Percentiles rank a stretch among this genome's conserved stretches.
Evolutionary conservation across 2,113 vertebrate species (phyloP).

Genomic region (Protomyctophum bolini): DNA sequence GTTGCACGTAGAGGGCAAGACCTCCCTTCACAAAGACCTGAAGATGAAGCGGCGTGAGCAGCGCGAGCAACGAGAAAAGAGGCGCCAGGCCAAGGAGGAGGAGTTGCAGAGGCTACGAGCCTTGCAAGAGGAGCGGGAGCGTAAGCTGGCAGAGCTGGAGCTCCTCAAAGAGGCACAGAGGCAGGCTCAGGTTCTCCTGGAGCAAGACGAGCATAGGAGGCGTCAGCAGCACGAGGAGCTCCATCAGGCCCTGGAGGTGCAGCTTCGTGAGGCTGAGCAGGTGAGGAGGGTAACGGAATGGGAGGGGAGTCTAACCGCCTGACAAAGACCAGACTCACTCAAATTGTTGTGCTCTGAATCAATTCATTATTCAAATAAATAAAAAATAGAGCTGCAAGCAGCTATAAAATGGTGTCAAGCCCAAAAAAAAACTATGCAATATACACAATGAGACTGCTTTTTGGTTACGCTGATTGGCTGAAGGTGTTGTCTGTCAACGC

Average conservation of each 20-base stretch:
- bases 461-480: too few species aligned
- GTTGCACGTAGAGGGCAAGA: slow-evolving; percentile 88
- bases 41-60: slow-evolving; percentile 90
- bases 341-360: too few species aligned
- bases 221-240: slow-evolving; percentile 90
- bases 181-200: slow-evolving; percentile 85
- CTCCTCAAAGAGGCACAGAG: slow-evolving; percentile 92
- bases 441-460: too few species aligned
- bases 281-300: slow-evolving; percentile 58
- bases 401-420: too few species aligned
- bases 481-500: too few species aligned
- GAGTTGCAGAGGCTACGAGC: slow-evolving; percentile 87
- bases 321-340: too few species aligned
- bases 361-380: neutral
- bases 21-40: slow-evolving; percentile 91
- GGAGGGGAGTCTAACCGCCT: too few species aligned
- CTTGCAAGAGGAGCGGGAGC: slow-evolving; percentile 92
- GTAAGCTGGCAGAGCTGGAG: slow-evolving; percentile 89
- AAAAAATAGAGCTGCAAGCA: neutral
- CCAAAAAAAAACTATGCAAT: too few species aligned
- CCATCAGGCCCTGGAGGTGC: slow-evolving; percentile 86
- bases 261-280: slow-evolving; percentile 90
- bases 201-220: slow-evolving; percentile 88
- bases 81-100: slow-evolving; percentile 86
- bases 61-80: slow-evolving; percentile 87